Percentiles rank a stretch among this genome's conserved stretches.
Evolutionary conservation across 2,888 invertebrate genomes (phyloP).

Genomic region (Aphrophora alni): DNA sequence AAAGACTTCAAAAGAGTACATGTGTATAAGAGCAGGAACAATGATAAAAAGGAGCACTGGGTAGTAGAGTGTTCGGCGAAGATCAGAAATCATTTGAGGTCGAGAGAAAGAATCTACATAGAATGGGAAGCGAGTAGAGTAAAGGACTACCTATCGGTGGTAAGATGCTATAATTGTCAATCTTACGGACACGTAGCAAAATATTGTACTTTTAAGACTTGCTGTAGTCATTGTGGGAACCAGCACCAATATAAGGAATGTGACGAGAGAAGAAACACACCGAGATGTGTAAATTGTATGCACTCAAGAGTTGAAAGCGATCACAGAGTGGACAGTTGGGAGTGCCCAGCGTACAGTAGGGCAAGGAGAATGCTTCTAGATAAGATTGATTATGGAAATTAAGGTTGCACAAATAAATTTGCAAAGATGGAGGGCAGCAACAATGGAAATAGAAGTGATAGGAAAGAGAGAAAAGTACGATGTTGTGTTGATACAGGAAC

Average conservation of each 20-base stretch:
- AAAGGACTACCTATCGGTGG: not conserved
- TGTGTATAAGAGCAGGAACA: not conserved
- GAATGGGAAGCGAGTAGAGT: not conserved
- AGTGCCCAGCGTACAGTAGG: not conserved
- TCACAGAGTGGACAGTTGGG: not conserved
- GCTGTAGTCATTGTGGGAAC: not conserved
- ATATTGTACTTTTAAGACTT: not conserved
- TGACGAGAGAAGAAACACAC: not conserved
- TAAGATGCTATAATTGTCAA: not conserved
- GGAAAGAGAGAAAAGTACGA: not conserved
- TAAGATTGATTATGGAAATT: not conserved
- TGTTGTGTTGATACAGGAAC: not conserved
- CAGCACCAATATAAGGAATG: not conserved
- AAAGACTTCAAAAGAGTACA: not conserved
- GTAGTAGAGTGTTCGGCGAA: not conserved
- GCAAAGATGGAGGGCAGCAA: not conserved
- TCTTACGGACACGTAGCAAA: not conserved
- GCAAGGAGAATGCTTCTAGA: not conserved
- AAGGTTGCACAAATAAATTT: not conserved
- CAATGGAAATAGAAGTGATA: not conserved
- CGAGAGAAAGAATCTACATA: not conserved
- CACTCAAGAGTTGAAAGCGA: not conserved
- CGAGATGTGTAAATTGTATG: not conserved
- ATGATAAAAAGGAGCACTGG: not conserved
- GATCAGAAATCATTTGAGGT: not conserved